Conservation (phyloP, 2,797 vertebrate genomes). For the Ambastaia sidthimunki region DNA sequence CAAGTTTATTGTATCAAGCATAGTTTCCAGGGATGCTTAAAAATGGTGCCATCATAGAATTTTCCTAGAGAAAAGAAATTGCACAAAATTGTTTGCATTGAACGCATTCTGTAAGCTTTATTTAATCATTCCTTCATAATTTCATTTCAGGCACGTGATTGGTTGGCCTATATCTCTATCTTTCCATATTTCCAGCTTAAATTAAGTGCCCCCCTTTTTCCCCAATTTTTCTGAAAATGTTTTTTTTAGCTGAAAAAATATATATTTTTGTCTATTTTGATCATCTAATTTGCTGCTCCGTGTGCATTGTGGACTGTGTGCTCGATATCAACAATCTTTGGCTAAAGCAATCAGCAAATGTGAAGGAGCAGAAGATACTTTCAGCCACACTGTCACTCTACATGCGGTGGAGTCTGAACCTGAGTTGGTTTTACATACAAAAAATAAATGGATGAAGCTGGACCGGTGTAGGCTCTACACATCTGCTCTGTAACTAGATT, state of each 20-base stretch:
- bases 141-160: conserved; percentile 16
- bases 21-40: conserved; percentile 26
- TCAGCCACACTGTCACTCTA: too few relatives aligned
- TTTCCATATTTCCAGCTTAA: conserved; percentile 19
- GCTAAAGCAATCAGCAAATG: conserved; percentile 30
- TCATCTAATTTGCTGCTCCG: conserved; percentile 22
- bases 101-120: conserved; percentile 46
- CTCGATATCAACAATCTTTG: conserved; percentile 28
- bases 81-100: conserved; percentile 58
- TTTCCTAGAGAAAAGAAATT: conserved; percentile 38
- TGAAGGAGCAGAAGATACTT: neutral
- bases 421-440: neutral
- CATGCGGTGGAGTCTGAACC: neutral
- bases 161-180: neutral
- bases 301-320: neutral
- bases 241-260: conserved; percentile 17
- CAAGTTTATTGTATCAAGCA: conserved; percentile 34
- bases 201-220: neutral
- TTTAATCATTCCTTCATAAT: conserved; percentile 34
- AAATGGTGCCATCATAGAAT: conserved; percentile 50
- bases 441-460: neutral
- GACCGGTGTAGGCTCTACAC: neutral
- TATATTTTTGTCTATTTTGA: conserved; percentile 1
- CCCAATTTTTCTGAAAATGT: conserved; percentile 10
- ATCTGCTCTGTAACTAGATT: neutral